Evolutionary conservation across 2,888 invertebrate species (phyloP), one percentile per base, ranked within the genome.

Genomic region (Meganola albula): DNA sequence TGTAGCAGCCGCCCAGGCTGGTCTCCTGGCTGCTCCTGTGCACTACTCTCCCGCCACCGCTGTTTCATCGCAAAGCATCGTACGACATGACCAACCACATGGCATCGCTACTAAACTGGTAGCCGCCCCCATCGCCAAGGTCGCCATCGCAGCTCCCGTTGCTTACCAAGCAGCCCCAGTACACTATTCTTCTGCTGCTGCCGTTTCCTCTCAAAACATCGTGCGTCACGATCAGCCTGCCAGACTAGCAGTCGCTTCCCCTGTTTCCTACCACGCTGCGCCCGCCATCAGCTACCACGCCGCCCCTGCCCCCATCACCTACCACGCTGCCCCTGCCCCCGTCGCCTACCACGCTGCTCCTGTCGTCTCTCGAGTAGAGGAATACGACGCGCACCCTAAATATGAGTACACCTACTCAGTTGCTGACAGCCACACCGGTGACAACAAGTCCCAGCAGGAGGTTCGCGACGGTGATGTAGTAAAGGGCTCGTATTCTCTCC

Each of bases 391-490:
- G 8, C 53, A 73, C 59, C 75, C 76, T 33, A 68, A 68, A 52
- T 77, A 76, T 58, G 74, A 79, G 50, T 86, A 71, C 69, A 72
- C 70, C 34, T 87, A 88, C 69, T 83, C 83, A 13, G 87, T 88
- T 1, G 71, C 79, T 43, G 87, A 87, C 58, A 65, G 72, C 10
- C 82, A 84, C 61, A 83, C 87, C 56, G 87, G 86, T 23, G 87
- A 87, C 70, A 69, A 77, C 60, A 84, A 86, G 62, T 67, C 71
- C 45, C 84, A 84, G 57, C 80, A 83, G 45, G 87, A 88, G 53
- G 43, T 50, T 40, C 67, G 74, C 34, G 83, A 84, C 42, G 86
- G 85, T 26, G 85, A 86, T 52, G 74, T 74, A 1, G 85, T 86
- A 27, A 78, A 82, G 55, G 87, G 85, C 40, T 68, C 73, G 10